These are phyloP conservation scores for Zaprionus davidi DNA, from an alignment of 1,140 invertebrate genomes.

Conservation along the genomic window DNA sequence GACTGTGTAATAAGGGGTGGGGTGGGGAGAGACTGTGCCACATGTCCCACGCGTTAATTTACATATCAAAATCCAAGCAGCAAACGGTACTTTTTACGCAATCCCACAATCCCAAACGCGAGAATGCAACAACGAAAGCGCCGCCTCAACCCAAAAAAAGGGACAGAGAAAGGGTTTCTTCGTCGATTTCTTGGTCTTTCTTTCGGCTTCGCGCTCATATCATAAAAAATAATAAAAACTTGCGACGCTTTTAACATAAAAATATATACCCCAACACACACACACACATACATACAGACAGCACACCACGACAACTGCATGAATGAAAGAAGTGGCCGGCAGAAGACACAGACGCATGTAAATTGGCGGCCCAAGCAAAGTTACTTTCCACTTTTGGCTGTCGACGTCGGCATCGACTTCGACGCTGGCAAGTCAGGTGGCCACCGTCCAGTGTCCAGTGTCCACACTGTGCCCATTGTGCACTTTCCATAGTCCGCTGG, in stretches of 20 bases:
- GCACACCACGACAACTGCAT: conserved; percentile 20
- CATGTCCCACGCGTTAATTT: conserved; percentile 79
- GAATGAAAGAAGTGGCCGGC: conserved; percentile 43
- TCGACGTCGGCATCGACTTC: conserved; percentile 12
- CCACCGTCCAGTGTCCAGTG: conserved; percentile 8
- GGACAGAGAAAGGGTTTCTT: conserved; percentile 73
- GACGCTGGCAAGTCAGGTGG: conserved; percentile 51
- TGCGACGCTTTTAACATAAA: conserved; percentile 77
- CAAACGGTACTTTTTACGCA: conserved; percentile 78
- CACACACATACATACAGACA: not conserved
- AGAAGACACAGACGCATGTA: conserved; percentile 57
- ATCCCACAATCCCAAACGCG: conserved; percentile 48
- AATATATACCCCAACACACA: conserved; percentile 29
- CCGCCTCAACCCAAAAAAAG: conserved; percentile 18
- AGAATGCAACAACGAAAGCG: conserved; percentile 64
- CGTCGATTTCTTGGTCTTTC: not conserved
- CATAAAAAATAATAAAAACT: conserved; percentile 79
- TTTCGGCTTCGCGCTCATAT: conserved; percentile 42
- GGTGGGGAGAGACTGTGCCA: conserved; percentile 34
- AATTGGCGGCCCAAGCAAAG: conserved; percentile 60
- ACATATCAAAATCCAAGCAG: conserved; percentile 68
- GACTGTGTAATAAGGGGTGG: conserved; percentile 3
- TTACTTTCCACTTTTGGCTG: conserved; percentile 74
- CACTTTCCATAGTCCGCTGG: conserved; percentile 48
- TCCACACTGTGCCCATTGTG: conserved; percentile 2